These are phyloP conservation scores for Anastrepha ludens DNA, from an alignment of 1,140 invertebrate species.

Conservation along the genomic window DNA sequence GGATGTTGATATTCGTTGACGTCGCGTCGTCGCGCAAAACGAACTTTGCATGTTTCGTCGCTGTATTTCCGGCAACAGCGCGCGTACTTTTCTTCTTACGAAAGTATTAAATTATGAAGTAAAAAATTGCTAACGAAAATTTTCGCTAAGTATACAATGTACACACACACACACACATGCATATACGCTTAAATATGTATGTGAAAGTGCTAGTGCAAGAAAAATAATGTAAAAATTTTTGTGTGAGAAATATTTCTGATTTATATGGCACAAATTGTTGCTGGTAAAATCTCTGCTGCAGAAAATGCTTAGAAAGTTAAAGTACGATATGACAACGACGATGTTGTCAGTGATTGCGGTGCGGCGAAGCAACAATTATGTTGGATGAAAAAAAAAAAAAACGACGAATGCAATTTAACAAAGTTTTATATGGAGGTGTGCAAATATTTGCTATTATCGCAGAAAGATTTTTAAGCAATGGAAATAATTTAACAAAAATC, in stretches of 20 bases:
- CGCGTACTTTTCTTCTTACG: neutral
- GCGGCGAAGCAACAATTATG: slow-evolving; percentile 13
- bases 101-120: slow-evolving; percentile 7
- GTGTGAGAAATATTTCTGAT: neutral
- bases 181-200: no score
- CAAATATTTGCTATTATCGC: no score
- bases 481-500: no score
- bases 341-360: neutral
- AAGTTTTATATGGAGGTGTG: no score
- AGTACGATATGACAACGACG: neutral
- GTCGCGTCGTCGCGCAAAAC: slow-evolving; percentile 23
- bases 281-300: no score
- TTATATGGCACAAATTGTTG: neutral
- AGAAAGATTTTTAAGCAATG: no score
- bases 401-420: no score
- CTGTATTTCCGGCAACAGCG: slow-evolving; percentile 32
- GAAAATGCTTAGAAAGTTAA: neutral
- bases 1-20: slow-evolving; percentile 8
- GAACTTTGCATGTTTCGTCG: neutral
- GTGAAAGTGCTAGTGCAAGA: neutral
- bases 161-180: neutral
- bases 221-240: neutral
- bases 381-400: neutral
- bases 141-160: no score
- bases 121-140: neutral